Percentiles rank a stretch among this genome's conserved stretches.
phyloP scores from a whole-genome alignment of 1,140 invertebrate genomes.

The Hyposmocoma kahamanoa region DNA sequence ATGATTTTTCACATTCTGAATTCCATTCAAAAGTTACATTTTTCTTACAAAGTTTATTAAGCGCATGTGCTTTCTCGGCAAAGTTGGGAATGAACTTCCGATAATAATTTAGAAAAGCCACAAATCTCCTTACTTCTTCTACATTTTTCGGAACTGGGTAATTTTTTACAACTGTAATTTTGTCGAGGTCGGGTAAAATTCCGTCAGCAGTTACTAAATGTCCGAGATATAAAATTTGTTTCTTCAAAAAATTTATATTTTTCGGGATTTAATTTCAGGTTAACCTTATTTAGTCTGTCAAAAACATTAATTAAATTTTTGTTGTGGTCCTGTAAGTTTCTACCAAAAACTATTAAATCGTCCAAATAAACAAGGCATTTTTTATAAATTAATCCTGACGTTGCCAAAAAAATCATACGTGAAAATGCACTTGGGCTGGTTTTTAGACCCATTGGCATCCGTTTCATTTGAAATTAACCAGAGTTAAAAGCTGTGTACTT shows the following conservation, averaged over 20 bases:
- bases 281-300: neutral
- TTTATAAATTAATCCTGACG: neutral
- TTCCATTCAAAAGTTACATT: neutral
- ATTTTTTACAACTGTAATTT: neutral
- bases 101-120: neutral
- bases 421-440: neutral
- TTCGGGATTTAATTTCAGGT: neutral
- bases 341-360: slow-evolving; percentile 1
- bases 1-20: neutral
- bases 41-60: neutral
- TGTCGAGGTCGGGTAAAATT: neutral
- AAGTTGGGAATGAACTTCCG: slow-evolving; percentile 1
- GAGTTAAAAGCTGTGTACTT: neutral
- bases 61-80: neutral
- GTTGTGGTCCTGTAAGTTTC: neutral
- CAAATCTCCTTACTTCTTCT: neutral
- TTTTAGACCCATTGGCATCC: neutral
- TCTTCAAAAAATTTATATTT: neutral
- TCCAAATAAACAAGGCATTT: slow-evolving; percentile 1
- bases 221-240: neutral
- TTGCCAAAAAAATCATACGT: neutral
- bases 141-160: neutral
- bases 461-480: slow-evolving; percentile 1
- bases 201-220: neutral
- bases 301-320: neutral